Percentiles rank a stretch among this genome's conserved stretches.
Evolutionary conservation across 2,888 invertebrate species (phyloP).

Genomic region (Eupithecia inturbata): DNA sequence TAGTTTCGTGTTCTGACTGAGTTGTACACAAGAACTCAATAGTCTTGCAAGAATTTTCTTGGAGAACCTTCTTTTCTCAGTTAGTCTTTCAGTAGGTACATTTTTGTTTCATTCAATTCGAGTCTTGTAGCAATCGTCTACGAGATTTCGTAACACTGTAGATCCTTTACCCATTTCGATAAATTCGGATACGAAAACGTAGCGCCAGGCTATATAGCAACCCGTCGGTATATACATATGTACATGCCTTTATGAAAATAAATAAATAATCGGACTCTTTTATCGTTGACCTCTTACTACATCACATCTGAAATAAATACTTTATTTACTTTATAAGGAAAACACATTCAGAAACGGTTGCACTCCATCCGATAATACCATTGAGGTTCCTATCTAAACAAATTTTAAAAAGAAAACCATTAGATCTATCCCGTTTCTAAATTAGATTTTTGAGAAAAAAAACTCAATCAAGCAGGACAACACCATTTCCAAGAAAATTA

Average conservation of each 20-base stretch:
- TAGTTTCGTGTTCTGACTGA: too few relatives aligned
- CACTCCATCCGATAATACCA: not conserved
- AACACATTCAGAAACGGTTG: not conserved
- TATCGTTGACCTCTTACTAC: not conserved
- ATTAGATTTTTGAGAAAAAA: not conserved
- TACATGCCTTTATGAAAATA: not conserved
- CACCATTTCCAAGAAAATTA: slow-evolving; percentile 11
- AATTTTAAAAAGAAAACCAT: not conserved
- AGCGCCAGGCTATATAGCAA: too few relatives aligned
- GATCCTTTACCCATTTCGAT: too few relatives aligned
- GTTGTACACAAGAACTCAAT: too few relatives aligned
- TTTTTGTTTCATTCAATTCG: too few relatives aligned
- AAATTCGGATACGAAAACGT: too few relatives aligned
- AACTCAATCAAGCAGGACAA: not conserved
- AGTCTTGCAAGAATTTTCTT: too few relatives aligned
- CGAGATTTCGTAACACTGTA: too few relatives aligned
- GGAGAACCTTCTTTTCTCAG: too few relatives aligned
- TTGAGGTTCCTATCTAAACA: not conserved
- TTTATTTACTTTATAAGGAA: not conserved
- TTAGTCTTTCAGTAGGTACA: too few relatives aligned
- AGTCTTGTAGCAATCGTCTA: too few relatives aligned
- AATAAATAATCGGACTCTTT: not conserved
- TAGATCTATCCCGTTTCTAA: not conserved
- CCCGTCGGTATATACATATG: too few relatives aligned
- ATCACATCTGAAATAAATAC: not conserved